phyloP scores from a whole-genome alignment of 1,140 invertebrate species.

The Halotydeus destructor region DNA sequence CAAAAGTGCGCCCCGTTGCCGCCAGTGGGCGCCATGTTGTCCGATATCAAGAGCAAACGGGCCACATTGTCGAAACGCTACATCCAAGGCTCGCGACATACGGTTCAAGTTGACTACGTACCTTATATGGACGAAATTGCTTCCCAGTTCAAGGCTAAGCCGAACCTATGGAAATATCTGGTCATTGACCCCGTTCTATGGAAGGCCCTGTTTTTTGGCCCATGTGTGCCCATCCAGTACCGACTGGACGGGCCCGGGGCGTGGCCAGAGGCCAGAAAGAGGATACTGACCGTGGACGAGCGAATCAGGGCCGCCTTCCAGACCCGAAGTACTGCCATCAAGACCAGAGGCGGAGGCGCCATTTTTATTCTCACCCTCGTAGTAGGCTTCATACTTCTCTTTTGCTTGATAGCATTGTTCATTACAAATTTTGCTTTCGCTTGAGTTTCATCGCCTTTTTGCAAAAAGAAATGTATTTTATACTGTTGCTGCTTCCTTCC shows the following conservation, averaged over 20 bases:
- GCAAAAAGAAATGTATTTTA: too few relatives aligned
- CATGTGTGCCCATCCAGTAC: constrained; percentile 26
- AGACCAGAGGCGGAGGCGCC: too few relatives aligned
- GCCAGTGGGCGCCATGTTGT: constrained; percentile 13
- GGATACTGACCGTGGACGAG: constrained; percentile 12
- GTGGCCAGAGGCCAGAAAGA: constrained; percentile 15
- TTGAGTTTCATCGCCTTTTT: too few relatives aligned
- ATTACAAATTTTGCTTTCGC: too few relatives aligned
- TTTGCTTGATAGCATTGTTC: too few relatives aligned
- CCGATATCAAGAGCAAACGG: constrained; percentile 4
- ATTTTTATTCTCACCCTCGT: too few relatives aligned
- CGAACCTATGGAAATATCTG: constrained; percentile 21
- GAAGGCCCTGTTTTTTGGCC: constrained; percentile 21
- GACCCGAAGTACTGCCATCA: too few relatives aligned
- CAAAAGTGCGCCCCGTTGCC: constrained; percentile 15
- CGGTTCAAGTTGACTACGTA: constrained; percentile 26
- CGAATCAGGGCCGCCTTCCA: constrained; percentile 9
- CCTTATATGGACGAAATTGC: constrained; percentile 21
- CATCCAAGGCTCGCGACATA: constrained; percentile 23
- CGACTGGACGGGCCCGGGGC: constrained; percentile 23
- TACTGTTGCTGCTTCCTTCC: too few relatives aligned
- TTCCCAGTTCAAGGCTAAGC: constrained; percentile 22
- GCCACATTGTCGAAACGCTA: constrained; percentile 18
- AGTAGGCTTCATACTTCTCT: too few relatives aligned
- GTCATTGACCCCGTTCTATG: constrained; percentile 23